Percentiles rank a stretch among this genome's conserved stretches.
Evolutionary conservation across 2,888 invertebrate species (phyloP).

Genomic region (Didymodactylos carnosus): DNA sequence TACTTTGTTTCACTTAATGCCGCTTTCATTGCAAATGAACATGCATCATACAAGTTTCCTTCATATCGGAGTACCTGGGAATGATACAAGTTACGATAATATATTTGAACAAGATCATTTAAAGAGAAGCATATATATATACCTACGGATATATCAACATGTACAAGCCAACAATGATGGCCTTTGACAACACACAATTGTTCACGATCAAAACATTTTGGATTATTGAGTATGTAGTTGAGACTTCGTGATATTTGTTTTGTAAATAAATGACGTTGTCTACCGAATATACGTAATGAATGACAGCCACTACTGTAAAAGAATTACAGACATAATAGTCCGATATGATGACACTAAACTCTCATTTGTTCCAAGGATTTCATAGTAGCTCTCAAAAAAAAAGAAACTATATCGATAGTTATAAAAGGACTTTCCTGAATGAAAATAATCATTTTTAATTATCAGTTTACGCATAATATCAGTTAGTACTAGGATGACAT

Average conservation of each 20-base stretch:
- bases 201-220: conserved; percentile 53
- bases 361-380: too few species aligned
- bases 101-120: background rate
- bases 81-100: background rate
- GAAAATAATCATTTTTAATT: too few species aligned
- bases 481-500: too few species aligned
- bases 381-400: too few species aligned
- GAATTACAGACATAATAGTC: too few species aligned
- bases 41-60: conserved; percentile 83
- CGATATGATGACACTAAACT: too few species aligned
- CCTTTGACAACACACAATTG: conserved; percentile 61
- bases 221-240: conserved; percentile 17
- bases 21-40: conserved; percentile 73
- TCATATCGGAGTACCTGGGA: conserved; percentile 61
- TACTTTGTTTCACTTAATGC: conserved; percentile 56
- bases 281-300: background rate
- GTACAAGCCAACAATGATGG: conserved; percentile 79
- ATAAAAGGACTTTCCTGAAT: too few species aligned
- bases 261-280: background rate
- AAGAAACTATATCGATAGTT: too few species aligned
- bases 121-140: conserved; percentile 13
- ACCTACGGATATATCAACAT: conserved; percentile 65
- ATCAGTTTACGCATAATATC: too few species aligned
- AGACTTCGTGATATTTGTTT: background rate
- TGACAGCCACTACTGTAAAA: background rate